phyloP scores from a whole-genome alignment of 2,888 invertebrate species.

The Netelia virgata region DNA sequence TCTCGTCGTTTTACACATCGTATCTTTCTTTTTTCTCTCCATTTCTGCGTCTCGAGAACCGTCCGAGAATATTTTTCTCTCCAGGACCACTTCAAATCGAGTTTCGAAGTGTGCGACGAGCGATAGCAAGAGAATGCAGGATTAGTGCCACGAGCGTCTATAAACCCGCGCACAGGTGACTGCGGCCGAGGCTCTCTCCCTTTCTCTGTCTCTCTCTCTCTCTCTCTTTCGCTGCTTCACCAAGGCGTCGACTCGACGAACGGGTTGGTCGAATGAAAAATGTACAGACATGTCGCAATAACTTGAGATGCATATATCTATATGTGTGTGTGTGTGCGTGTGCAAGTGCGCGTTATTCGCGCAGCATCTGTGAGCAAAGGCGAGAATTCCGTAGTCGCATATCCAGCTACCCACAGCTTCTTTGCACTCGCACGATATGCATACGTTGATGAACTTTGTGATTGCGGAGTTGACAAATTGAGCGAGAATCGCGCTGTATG shows the following conservation, averaged over 20 bases:
- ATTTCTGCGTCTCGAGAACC: slow-evolving; percentile 34
- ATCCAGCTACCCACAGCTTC: neutral
- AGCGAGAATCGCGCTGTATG: slow-evolving; percentile 4
- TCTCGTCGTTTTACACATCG: neutral
- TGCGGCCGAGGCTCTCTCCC: slow-evolving; percentile 41
- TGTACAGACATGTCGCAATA: slow-evolving; percentile 65
- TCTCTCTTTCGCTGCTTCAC: slow-evolving; percentile 21
- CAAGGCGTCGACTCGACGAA: slow-evolving; percentile 62
- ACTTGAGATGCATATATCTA: slow-evolving; percentile 39
- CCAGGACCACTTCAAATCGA: slow-evolving; percentile 24
- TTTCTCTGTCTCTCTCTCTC: neutral
- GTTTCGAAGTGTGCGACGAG: slow-evolving; percentile 33
- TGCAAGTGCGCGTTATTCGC: neutral
- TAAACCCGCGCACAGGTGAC: slow-evolving; percentile 57
- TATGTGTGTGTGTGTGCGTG: neutral
- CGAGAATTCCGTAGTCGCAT: slow-evolving; percentile 27
- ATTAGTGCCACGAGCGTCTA: slow-evolving; percentile 33
- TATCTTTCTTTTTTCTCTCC: slow-evolving; percentile 24
- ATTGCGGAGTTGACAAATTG: slow-evolving; percentile 11
- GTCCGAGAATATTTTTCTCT: slow-evolving; percentile 36
- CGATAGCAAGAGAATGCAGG: slow-evolving; percentile 6
- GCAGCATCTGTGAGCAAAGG: slow-evolving; percentile 1
- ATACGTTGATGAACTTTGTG: slow-evolving; percentile 30
- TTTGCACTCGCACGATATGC: neutral
- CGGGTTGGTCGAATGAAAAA: slow-evolving; percentile 68